phyloP scores from a whole-genome alignment of 2,113 vertebrate species.

The Calyptommatus sinebrachiatus region DNA sequence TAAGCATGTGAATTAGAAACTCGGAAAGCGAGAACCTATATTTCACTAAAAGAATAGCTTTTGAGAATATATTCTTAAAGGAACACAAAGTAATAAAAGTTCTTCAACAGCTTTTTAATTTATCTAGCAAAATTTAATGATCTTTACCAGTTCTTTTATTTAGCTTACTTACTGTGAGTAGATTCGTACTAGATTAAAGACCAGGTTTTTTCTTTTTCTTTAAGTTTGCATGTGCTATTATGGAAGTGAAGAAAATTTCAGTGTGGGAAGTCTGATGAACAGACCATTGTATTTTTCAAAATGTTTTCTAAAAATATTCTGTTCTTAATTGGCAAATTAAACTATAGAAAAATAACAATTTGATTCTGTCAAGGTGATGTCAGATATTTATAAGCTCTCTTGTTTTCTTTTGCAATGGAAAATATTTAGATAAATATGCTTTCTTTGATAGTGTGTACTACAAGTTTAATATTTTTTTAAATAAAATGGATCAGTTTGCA shows the following conservation, averaged over 20 bases:
- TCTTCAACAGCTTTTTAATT: constrained; percentile 19
- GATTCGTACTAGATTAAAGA: constrained; percentile 8
- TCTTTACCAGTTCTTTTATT: not conserved
- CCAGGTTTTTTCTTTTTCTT: not conserved
- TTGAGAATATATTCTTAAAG: constrained; percentile 29
- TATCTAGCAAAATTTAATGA: constrained; percentile 19
- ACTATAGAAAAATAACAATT: no score
- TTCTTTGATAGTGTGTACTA: not conserved
- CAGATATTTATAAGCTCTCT: no score
- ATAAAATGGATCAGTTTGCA: not conserved
- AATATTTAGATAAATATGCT: not conserved
- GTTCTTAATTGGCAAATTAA: no score
- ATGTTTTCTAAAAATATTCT: no score
- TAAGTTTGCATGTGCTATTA: not conserved
- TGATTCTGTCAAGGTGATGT: no score
- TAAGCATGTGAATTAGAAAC: no score
- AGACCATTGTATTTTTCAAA: no score
- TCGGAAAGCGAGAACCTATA: no score
- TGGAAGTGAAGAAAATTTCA: not conserved
- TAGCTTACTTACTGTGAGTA: constrained; percentile 22
- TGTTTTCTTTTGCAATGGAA: no score
- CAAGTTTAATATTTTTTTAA: not conserved
- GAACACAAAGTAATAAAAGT: constrained; percentile 34
- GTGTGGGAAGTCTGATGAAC: not conserved
- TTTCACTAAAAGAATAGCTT: constrained; percentile 24